Evolutionary conservation across 2,113 vertebrate species (phyloP).

Genomic region (Odocoileus virginianus): DNA sequence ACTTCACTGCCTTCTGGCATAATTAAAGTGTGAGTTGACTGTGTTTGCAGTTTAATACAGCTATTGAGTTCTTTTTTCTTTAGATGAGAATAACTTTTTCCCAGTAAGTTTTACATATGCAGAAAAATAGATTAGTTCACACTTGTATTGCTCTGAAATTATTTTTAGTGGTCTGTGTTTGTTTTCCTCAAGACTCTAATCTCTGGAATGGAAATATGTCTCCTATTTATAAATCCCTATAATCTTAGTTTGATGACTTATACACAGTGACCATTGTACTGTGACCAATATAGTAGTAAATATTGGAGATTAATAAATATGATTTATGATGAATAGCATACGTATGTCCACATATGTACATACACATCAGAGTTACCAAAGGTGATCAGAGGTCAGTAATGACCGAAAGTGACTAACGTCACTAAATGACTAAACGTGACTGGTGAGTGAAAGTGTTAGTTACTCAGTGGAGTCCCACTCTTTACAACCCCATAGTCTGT

Average conservation of each 20-base stretch:
- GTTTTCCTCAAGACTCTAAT: slow-evolving; percentile 6
- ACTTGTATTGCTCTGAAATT: slow-evolving; percentile 3
- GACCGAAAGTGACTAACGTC: not conserved
- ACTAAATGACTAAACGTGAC: not conserved
- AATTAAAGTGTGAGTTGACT: not conserved
- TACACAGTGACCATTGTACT: not conserved
- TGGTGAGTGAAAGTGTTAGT: not conserved
- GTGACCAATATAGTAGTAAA: not conserved
- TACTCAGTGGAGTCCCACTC: fast-evolving
- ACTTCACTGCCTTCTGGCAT: not conserved
- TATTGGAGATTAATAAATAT: not conserved
- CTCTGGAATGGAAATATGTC: not conserved
- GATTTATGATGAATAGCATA: not conserved
- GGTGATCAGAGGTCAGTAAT: not conserved
- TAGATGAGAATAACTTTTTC: not conserved
- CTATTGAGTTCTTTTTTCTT: not conserved
- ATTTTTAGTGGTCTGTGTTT: slow-evolving; percentile 36
- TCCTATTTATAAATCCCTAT: slow-evolving; percentile 12
- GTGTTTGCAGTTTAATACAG: slow-evolving; percentile 14
- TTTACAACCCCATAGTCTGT: not conserved
- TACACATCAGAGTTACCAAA: not conserved
- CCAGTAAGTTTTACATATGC: slow-evolving; percentile 13
- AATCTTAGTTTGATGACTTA: slow-evolving; percentile 26
- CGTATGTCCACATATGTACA: not conserved
- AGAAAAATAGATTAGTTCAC: slow-evolving; percentile 13